These are phyloP conservation scores for Drosophila subpulchrella DNA, from an alignment of 1,140 invertebrate species.

Conservation along the genomic window DNA sequence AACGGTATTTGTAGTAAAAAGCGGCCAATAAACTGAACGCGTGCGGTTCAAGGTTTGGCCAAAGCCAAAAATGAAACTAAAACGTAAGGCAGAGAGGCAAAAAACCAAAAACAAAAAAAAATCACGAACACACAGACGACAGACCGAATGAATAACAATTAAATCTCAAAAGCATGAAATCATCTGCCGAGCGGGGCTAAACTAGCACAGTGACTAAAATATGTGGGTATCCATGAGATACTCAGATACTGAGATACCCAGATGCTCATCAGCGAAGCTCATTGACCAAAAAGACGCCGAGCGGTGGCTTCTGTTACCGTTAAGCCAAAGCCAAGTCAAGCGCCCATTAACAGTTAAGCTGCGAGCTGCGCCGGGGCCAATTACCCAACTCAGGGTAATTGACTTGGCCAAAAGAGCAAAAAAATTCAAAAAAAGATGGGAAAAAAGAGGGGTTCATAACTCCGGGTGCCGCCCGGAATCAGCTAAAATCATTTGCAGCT, in stretches of 20 bases:
- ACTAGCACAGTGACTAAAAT: slow-evolving; percentile 39
- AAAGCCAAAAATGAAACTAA: slow-evolving; percentile 79
- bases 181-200: slow-evolving; percentile 64
- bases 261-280: slow-evolving; percentile 52
- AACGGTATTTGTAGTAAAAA: slow-evolving; percentile 84
- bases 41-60: slow-evolving; percentile 83
- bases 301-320: slow-evolving; percentile 61
- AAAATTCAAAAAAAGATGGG: not conserved
- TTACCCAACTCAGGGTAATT: slow-evolving; percentile 75
- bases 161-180: slow-evolving; percentile 82
- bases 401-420: slow-evolving; percentile 34
- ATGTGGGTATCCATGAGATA: slow-evolving; percentile 51
- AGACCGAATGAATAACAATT: slow-evolving; percentile 77
- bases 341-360: slow-evolving; percentile 79
- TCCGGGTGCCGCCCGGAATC: slow-evolving; percentile 55
- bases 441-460: slow-evolving; percentile 28
- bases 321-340: slow-evolving; percentile 63
- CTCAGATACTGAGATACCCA: not conserved
- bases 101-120: slow-evolving; percentile 30
- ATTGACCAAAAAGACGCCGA: slow-evolving; percentile 69
- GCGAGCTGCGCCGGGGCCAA: slow-evolving; percentile 58
- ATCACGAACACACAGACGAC: slow-evolving; percentile 50
- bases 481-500: slow-evolving; percentile 56
- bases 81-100: slow-evolving; percentile 50
- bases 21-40: slow-evolving; percentile 83